Evolutionary conservation across 1,140 invertebrate species (phyloP), one percentile per base, ranked within the genome.

Genomic region (Procambarus clarkii): DNA sequence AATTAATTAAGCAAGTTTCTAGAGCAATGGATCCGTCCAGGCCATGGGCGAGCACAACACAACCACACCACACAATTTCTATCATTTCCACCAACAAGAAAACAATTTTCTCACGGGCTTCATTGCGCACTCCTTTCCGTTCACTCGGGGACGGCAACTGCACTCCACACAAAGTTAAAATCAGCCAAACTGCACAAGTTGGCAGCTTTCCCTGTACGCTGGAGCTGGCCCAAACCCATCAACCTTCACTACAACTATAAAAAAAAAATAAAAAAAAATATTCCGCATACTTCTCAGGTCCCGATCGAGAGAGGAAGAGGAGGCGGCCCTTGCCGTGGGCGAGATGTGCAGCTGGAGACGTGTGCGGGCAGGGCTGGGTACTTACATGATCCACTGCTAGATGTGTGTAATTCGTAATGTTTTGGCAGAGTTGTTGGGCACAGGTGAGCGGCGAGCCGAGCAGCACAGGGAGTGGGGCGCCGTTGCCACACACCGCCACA

Each of bases 61-160:
- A 13, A 24, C 44, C 50, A 58, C 46, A 34, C 15, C 78, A 80
- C 3, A 80, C 45, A 58, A 80, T 44, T 48, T 80, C 78, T 8
- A 13, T 54, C 71, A 48, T 24, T 77, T 34, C 71, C 44, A 78
- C 64, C 48, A 54, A 34, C 44, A 8, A 21, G 13, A 18, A 58
- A 64, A 54, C 13, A 54, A 50, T n/a, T 77, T 86, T 21, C 84
- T 86, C 84, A 86, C 84, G 77, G 77, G 84, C 84, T 86, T 86
- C 84, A 86, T 86, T n/a, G 69, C 54, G 84, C 64, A 74, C 84
- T 86, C 71, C 84, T 86, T 77, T 86, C 71, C 54, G 45, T 54
- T 86, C 84, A 86, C 84, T 86, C 71, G 24, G 46, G 84, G 84
- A 86, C 64, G 74, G 69, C 84, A 77, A 86, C 84, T 86, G 84